Evolutionary conservation across 2,888 invertebrate species (phyloP).

Genomic region (Eudemis profundana): DNA sequence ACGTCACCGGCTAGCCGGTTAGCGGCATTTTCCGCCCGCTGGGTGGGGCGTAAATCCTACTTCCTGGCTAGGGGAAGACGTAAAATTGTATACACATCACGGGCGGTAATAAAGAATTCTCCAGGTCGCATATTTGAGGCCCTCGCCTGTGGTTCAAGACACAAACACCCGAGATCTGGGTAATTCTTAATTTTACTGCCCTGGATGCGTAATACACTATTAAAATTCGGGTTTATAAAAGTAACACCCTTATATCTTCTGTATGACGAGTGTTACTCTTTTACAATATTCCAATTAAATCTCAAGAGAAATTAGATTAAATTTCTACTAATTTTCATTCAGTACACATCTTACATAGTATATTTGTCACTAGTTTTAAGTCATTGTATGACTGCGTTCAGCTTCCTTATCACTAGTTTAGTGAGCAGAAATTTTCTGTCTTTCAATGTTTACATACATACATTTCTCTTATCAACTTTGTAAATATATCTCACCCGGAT

Average conservation of each 20-base stretch:
- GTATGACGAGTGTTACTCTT: not conserved
- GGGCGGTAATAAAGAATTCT: too few relatives aligned
- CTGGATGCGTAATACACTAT: too few relatives aligned
- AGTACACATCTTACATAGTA: slow-evolving; percentile 13
- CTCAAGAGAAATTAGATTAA: not conserved
- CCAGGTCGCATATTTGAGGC: too few relatives aligned
- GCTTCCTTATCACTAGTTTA: slow-evolving; percentile 19
- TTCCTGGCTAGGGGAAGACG: too few relatives aligned
- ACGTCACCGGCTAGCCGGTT: too few relatives aligned
- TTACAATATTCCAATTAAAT: not conserved
- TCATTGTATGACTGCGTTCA: slow-evolving; percentile 33
- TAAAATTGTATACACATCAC: too few relatives aligned
- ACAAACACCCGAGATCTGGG: too few relatives aligned
- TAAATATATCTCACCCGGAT: slow-evolving; percentile 18
- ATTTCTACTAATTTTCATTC: not conserved
- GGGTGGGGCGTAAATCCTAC: too few relatives aligned
- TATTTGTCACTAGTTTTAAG: slow-evolving; percentile 22
- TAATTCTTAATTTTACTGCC: too few relatives aligned
- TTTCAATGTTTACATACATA: slow-evolving; percentile 30
- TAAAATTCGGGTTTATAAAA: too few relatives aligned
- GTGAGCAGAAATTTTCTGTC: slow-evolving; percentile 41
- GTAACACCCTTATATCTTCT: not conserved
- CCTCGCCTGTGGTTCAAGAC: too few relatives aligned
- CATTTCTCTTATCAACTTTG: not conserved
- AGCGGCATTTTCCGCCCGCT: too few relatives aligned